Evolutionary conservation across 1,140 invertebrate species (phyloP), one percentile per base, ranked within the genome.

Genomic region (Ditylenchus dipsaci): DNA sequence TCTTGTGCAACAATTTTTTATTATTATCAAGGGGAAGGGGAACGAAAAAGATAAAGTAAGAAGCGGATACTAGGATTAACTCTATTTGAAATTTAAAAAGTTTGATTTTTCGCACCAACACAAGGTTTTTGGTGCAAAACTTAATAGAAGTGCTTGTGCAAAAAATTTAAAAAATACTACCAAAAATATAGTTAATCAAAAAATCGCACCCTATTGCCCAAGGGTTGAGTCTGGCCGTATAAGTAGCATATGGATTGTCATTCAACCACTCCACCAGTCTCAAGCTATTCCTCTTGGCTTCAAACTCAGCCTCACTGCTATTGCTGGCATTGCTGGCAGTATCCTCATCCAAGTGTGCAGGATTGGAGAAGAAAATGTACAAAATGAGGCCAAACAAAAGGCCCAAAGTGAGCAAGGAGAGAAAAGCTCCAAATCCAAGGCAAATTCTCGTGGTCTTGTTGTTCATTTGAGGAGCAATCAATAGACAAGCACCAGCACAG

Each of bases 301-400:
- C 30, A 27, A 13, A 0, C n/a, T 29, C n/a, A 30, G 13, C 8
- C 13, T 29, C 19, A 15, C 7, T 11, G 30, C 30, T 38, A 1
- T 29, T 17, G 30, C 1, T 23, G 8, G 8, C 1, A 27, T 61
- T 27, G 1, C 13, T 1, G 38, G 33, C n/a, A 62, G 38, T 33
- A 5, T 19, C 1, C 9, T 29, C 23, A 7, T 61, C 21, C 5
- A 17, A 15, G 8, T 1, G 0, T 33, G 27, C 33, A 23, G 27
- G 23, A 47, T 30, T 17, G 1, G 29, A 23, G 38, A 68, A 29
- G 19, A 68, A 65, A 49, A 61, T 30, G 43, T 68, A 68, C 45
- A 68, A 68, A 15, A 68, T 68, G 30, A 68, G 38, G 15, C 53
- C 67, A 53, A 68, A 53, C 27, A 68, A 57, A n/a, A 57, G 47